A percentile compares a stretch with the other conserved stretches of the same genome.
phyloP scores from a whole-genome alignment of 2,888 invertebrate genomes.

The Philaethria dido region DNA sequence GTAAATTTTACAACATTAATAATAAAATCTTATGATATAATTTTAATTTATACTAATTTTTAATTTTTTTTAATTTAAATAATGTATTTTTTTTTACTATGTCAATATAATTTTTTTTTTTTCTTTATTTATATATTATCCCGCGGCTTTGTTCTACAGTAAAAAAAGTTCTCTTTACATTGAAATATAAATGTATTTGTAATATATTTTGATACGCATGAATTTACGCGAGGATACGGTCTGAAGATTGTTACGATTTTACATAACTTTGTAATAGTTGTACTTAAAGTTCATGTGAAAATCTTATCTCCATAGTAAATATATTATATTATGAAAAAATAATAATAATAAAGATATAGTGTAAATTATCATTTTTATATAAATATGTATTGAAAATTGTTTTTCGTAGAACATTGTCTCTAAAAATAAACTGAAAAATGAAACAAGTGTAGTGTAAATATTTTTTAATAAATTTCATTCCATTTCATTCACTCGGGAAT shows the following conservation, averaged over 20 bases:
- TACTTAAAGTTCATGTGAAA: slow-evolving; percentile 65
- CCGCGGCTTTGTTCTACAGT: slow-evolving; percentile 13
- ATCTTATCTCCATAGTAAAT: slow-evolving; percentile 61
- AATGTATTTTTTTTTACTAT: background rate
- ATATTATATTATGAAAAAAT: slow-evolving; percentile 59
- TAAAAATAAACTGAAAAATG: background rate
- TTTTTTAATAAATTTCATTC: background rate
- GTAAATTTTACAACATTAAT: background rate
- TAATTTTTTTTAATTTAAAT: background rate
- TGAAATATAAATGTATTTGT: slow-evolving; percentile 65
- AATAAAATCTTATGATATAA: background rate
- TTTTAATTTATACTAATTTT: background rate
- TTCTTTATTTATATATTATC: background rate
- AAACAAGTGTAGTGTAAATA: background rate
- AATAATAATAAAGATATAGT: slow-evolving; percentile 62
- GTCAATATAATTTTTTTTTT: background rate
- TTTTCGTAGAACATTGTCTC: slow-evolving; percentile 20
- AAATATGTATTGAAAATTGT: slow-evolving; percentile 40
- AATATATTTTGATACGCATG: slow-evolving; percentile 81
- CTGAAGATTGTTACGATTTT: slow-evolving; percentile 46
- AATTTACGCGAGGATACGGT: slow-evolving; percentile 69
- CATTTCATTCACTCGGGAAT: background rate
- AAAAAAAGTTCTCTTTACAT: slow-evolving; percentile 46
- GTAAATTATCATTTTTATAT: slow-evolving; percentile 68
- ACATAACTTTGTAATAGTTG: slow-evolving; percentile 59